Evolutionary conservation across 2,797 vertebrate genomes (phyloP), one percentile per base, ranked within the genome.

Genomic region (Spondyliosoma cantharus): DNA sequence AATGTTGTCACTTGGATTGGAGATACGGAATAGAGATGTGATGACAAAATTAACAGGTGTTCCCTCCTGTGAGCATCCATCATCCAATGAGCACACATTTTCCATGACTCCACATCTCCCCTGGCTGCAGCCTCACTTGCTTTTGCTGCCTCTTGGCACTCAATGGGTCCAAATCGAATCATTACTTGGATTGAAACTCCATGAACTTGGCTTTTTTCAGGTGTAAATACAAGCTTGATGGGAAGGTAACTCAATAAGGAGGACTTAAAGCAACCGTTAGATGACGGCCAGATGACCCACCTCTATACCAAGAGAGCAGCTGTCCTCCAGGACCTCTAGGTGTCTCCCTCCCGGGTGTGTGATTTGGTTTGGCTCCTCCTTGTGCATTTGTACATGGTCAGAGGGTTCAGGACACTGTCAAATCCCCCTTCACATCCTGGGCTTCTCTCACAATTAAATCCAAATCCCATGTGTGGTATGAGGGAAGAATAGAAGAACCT

Each of bases 401-500:
- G 67, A 80, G 62, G 73, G 86, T 87, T 90, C 88, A 88, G 86
- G 82, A 80, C 80, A 87, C 76, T 77, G 74, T 86, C 86, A 91
- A 92, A 92, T 91, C 78, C 83, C 71, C 46, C 63, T 78, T 90
- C 86, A 86, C 85, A 90, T 87, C 89, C 32, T 32, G 67, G 68
- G 89, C 85, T 91, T 92, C 83, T 79, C 75, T 71, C 67, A 87
- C 90, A 91, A 92, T 92, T 92, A 91, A 84, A 90, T 89, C 78
- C 78, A 87, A 93, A 93, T 93, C 91, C 86, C 89, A 81, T 86
- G 84, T 59, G 71, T 61, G 81, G 78, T 80, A 66, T 82, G 84
- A 91, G 86, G 84, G 86, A 79, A 81, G 67, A 68, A 82, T 81
- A 74, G 83, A 88, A 75, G 87, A 88, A 85, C 74, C 71, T 74